Base-by-base conservation (phyloP, 2,888 invertebrate genomes). In the Galerucella pusilla region DNA sequence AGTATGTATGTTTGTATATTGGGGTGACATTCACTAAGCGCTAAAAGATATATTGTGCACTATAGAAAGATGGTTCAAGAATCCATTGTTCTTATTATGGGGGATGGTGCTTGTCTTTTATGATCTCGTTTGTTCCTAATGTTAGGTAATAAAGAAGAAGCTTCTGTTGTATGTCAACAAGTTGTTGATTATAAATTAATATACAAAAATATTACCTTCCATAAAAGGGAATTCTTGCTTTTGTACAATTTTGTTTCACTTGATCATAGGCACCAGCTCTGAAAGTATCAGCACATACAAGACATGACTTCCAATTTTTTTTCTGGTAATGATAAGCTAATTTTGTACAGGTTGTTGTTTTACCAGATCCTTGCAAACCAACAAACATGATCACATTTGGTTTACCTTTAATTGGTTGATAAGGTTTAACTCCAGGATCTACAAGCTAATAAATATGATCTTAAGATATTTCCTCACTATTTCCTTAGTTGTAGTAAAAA, bases 251-350 rank as follows among this genome's bases (percentile, higher is more conserved):
- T 87, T 99, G 99, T 90, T 99, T 99, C 76, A 99, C 93, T 89
- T 99, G 99, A 90, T 99, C 99, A 85, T 99, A 99, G 77, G 99
- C 99, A 88, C 99, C 99, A 83, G 99, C 99, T 89, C 99, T 93
- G 90, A 99, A 99, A 66, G 99, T 99, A 88, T 99, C 99, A 6
- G 99, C 99, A 89, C 99, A 99, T 49, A 99, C 98, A 68, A 99
- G 90, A 86, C 97, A 97, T 35, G 98, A 97, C 87, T 99, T 99
- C 99, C 99, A 99, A 84, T 98, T 98, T 88, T 99, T 99, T 86
- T 97, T 96, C 87, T 98, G 92, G 88, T 99, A 99, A 88, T 98
- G 96, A 89, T 99, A 99, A 20, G 99, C 99, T 85, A 99, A 90
- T 90, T 99, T 99, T 78, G 99, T 99, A 90, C 99, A 99, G 1